Percentiles rank a stretch among this genome's conserved stretches.
Conservation (phyloP, 2,888 invertebrate species). For the Ectemnius cavifrons region DNA sequence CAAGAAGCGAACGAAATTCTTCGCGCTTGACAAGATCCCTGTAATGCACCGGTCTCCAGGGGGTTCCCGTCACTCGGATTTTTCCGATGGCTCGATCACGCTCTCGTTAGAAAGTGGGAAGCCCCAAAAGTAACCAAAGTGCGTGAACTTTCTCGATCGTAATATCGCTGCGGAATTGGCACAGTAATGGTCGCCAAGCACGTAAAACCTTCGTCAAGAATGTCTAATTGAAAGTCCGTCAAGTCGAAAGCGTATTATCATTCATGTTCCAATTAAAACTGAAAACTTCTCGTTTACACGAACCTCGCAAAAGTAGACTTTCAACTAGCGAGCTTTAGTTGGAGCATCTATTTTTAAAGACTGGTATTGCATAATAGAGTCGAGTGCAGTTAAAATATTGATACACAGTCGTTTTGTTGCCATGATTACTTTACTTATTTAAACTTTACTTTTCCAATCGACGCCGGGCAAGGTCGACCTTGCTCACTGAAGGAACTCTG, state of each 20-base stretch:
- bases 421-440: too few species aligned
- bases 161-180: background rate
- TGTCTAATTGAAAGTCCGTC: background rate
- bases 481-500: too few species aligned
- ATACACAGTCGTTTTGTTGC: background rate
- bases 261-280: background rate
- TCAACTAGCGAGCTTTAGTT: too few species aligned
- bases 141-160: background rate
- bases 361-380: too few species aligned
- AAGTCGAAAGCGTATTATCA: constrained; percentile 12
- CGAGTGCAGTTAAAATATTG: background rate
- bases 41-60: constrained; percentile 36
- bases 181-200: background rate
- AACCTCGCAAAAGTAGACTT: background rate
- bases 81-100: background rate
- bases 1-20: constrained; percentile 53
- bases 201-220: too few species aligned
- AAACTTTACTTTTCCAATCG: background rate
- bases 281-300: too few species aligned
- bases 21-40: constrained; percentile 36
- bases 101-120: constrained; percentile 4
- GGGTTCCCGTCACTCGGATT: constrained; percentile 28
- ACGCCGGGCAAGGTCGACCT: constrained; percentile 15
- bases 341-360: too few species aligned
- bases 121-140: background rate